Percentiles rank a stretch among this genome's conserved stretches.
Evolutionary conservation across 35 echinoderm and acorn worm species (phyloP).

Genomic region (Stichopus chloronotus): DNA sequence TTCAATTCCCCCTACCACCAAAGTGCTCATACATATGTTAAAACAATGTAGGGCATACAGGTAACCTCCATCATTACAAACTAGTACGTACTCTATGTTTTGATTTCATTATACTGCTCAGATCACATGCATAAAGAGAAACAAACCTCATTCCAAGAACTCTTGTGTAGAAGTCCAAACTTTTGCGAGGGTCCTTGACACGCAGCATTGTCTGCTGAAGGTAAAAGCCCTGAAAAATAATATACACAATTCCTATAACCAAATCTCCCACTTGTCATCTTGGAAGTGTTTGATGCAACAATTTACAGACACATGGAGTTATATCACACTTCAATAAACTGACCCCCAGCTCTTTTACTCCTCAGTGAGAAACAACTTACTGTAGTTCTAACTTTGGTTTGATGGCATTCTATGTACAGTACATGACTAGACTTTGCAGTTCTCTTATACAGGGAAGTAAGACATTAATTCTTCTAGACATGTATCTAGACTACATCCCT

Average conservation of each 20-base stretch:
- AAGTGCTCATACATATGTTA: too few species aligned
- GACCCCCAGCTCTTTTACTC: not conserved
- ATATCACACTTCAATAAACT: not conserved
- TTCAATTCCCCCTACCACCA: too few species aligned
- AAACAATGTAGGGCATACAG: too few species aligned
- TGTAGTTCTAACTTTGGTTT: too few species aligned
- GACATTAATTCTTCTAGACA: too few species aligned
- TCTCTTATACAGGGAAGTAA: too few species aligned
- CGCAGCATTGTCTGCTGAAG: conserved; percentile 96
- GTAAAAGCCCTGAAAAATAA: conserved; percentile 79
- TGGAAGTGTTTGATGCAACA: not conserved
- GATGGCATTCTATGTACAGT: too few species aligned
- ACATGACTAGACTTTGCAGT: too few species aligned
- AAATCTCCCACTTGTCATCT: not conserved
- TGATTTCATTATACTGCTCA: too few species aligned
- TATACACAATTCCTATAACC: conserved; percentile 20
- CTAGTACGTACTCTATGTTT: too few species aligned
- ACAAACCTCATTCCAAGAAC: conserved; percentile 95
- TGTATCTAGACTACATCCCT: too few species aligned
- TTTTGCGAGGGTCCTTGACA: conserved; percentile 84
- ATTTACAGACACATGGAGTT: not conserved
- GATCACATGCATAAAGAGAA: not conserved
- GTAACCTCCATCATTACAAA: too few species aligned
- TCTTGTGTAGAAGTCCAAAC: conserved; percentile 87
- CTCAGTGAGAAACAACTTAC: not conserved